phyloP scores from a whole-genome alignment of 1,140 invertebrate species.

The Sogatella furcifera region DNA sequence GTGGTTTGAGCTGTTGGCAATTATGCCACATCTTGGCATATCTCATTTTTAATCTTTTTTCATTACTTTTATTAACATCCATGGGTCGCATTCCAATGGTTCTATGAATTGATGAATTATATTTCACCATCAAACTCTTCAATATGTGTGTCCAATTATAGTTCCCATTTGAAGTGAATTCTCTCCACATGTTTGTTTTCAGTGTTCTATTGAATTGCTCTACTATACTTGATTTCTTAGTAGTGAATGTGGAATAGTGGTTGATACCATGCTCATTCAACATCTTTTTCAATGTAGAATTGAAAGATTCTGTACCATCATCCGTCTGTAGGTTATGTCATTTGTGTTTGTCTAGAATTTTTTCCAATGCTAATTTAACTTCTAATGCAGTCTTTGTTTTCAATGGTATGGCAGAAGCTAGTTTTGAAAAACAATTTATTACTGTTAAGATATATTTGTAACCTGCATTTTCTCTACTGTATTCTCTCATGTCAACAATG shows the following conservation, averaged over 20 bases:
- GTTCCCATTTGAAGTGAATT: conserved; percentile 25
- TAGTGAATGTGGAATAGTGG: conserved; percentile 33
- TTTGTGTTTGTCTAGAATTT: conserved; percentile 6
- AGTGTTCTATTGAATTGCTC: conserved; percentile 38
- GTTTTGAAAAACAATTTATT: conserved; percentile 38
- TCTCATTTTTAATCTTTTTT: conserved; percentile 11
- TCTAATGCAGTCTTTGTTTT: conserved; percentile 34
- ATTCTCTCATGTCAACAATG: conserved; percentile 26
- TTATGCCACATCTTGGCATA: conserved; percentile 8
- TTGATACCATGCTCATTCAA: conserved; percentile 32
- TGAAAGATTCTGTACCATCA: conserved; percentile 35
- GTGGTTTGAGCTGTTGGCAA: conserved; percentile 14
- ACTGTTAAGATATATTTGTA: conserved; percentile 35
- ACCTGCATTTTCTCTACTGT: conserved; percentile 30
- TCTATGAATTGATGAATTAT: conserved; percentile 35
- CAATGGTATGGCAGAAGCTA: conserved; percentile 33
- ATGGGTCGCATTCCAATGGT: conserved; percentile 32
- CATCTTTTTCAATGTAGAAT: conserved; percentile 25
- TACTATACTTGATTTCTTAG: conserved; percentile 35
- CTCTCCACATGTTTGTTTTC: conserved; percentile 34
- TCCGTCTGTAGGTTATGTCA: conserved; percentile 34
- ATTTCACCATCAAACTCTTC: conserved; percentile 28
- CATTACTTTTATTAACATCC: conserved; percentile 26
- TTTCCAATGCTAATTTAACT: conserved; percentile 24
- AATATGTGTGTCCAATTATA: conserved; percentile 28